Evolutionary conservation across 2,113 vertebrate genomes (phyloP), one percentile per base, ranked within the genome.

Genomic region (Shinisaurus crocodilurus): DNA sequence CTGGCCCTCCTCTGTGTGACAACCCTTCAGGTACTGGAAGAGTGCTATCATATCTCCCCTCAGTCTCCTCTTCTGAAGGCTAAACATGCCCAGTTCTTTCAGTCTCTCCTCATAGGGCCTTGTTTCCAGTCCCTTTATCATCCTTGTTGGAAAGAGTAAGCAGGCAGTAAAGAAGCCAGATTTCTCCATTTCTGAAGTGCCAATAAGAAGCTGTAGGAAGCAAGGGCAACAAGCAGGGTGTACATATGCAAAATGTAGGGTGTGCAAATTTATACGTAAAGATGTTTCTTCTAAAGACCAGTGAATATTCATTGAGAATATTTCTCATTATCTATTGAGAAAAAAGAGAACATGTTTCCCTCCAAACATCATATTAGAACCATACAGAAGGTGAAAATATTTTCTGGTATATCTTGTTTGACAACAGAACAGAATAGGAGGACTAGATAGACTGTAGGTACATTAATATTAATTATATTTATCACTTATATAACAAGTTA

Each of bases 121-220:
- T n/a, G n/a, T n/a, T n/a, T n/a, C n/a, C n/a, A n/a, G n/a, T n/a
- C n/a, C n/a, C n/a, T n/a, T n/a, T n/a, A n/a, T n/a, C n/a, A n/a
- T n/a, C n/a, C n/a, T n/a, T n/a, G n/a, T 3, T 72, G 90, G 60
- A 90, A 0, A 18, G 23, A 3, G 88, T 40, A 23, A 50, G 0
- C 16, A 29, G 89, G 89, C 83, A n/a, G 0, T 8, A 82, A 82
- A 25, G 32, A 25, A 65, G 90, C 82, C 85, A 69, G 86, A 37
- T 72, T 54, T 20, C 23, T 43, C 91, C 80, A 40, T 85, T 81
- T 45, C 60, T 91, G 82, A 81, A 50, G 37, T 3, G 29, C 20
- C 60, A 89, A 89, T 93, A 50, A 93, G 50, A 70, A 72, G 92
- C 87, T 94, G 77, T 89, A 93, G 88, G 88, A 93, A 54, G 87